phyloP scores from a whole-genome alignment of 2,888 invertebrate genomes.

The Caenorhabditis sp. region DNA sequence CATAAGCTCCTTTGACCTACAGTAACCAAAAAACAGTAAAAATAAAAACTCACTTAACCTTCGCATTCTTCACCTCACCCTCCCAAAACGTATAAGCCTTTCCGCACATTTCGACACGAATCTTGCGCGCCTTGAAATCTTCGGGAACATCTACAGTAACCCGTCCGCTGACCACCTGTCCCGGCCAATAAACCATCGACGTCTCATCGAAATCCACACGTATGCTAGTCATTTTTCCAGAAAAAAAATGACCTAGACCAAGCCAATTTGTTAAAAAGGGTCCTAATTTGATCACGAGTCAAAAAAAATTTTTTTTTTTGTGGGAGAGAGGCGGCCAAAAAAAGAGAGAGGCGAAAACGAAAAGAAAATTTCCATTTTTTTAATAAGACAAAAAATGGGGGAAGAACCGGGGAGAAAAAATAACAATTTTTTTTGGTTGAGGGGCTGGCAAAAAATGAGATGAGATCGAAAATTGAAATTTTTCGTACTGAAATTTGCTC shows the following conservation, averaged over 20 bases:
- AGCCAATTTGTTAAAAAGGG: background rate
- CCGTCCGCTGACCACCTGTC: conserved; percentile 17
- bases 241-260: background rate
- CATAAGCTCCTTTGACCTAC: too few relatives aligned
- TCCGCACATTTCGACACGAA: conserved; percentile 26
- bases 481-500: too few relatives aligned
- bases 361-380: too few relatives aligned
- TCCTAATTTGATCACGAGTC: background rate
- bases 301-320: conserved; percentile 10
- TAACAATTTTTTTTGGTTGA: too few relatives aligned
- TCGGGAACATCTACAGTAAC: conserved; percentile 22
- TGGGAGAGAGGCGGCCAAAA: too few relatives aligned
- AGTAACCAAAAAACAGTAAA: too few relatives aligned
- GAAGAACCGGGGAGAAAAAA: too few relatives aligned
- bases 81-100: conserved; percentile 41
- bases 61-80: conserved; percentile 27
- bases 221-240: conserved; percentile 3
- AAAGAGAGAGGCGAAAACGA: too few relatives aligned
- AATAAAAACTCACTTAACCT: conserved; percentile 38
- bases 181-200: conserved; percentile 14
- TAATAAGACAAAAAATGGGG: too few relatives aligned
- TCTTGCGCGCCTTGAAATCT: conserved; percentile 30
- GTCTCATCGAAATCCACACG: conserved; percentile 16
- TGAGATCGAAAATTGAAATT: too few relatives aligned
- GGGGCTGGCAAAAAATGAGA: too few relatives aligned